Conservation (phyloP, 2,888 invertebrate genomes). For the Pollenia angustigena region DNA sequence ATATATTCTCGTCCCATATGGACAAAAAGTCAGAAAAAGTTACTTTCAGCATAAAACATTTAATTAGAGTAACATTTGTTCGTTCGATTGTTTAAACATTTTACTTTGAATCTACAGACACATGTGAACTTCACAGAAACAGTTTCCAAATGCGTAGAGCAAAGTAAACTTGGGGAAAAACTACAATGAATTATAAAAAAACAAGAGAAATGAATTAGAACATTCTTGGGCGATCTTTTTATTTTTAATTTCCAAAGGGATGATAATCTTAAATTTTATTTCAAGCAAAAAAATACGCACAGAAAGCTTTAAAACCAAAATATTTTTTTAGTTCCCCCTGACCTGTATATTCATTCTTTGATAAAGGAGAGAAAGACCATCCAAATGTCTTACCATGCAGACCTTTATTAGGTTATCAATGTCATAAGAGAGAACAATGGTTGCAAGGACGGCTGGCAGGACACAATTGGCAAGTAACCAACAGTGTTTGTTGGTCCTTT, state of each 20-base stretch:
- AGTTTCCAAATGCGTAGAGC: not conserved
- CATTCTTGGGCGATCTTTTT: slow-evolving; percentile 11
- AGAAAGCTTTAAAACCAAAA: slow-evolving; percentile 49
- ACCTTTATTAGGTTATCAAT: slow-evolving; percentile 73
- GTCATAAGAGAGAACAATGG: slow-evolving; percentile 66
- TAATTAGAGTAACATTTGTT: slow-evolving; percentile 41
- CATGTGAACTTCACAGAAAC: slow-evolving; percentile 27
- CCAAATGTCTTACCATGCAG: slow-evolving; percentile 33
- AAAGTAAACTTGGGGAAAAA: not conserved
- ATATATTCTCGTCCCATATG: not conserved
- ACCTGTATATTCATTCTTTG: not conserved
- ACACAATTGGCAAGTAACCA: slow-evolving; percentile 70
- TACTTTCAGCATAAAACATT: slow-evolving; percentile 33
- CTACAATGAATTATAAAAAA: slow-evolving; percentile 23
- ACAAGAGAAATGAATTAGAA: slow-evolving; percentile 57
- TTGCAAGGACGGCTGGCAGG: slow-evolving; percentile 54
- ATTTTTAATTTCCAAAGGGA: slow-evolving; percentile 17
- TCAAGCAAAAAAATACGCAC: not conserved
- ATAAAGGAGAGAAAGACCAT: not conserved
- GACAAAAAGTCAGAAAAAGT: not conserved
- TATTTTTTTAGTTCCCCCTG: slow-evolving; percentile 45
- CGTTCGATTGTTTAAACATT: slow-evolving; percentile 27
- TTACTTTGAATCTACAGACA: slow-evolving; percentile 4
- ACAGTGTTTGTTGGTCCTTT: slow-evolving; percentile 63
- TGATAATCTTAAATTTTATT: slow-evolving; percentile 50